Conservation (phyloP, 2,797 vertebrate genomes). For the Channallabes apus region DNA sequence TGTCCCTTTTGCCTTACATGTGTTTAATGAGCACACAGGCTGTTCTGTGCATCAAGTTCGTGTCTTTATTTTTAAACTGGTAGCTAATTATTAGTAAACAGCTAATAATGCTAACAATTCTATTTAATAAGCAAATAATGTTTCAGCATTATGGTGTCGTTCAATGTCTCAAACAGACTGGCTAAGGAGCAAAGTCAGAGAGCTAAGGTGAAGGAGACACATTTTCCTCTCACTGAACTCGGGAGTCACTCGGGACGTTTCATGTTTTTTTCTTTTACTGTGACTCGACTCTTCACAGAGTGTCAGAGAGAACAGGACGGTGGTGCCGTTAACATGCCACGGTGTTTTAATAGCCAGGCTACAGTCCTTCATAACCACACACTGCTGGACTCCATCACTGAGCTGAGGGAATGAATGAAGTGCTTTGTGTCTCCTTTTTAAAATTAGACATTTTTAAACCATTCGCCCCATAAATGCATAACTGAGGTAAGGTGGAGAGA, state of each 20-base stretch:
- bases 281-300: background rate
- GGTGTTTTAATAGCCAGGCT: constrained; percentile 5
- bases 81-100: background rate
- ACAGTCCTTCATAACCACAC: constrained; percentile 22
- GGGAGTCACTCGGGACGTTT: background rate
- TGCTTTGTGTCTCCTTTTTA: background rate
- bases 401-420: constrained; percentile 28
- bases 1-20: background rate
- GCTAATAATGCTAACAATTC: background rate
- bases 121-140: too few relatives aligned
- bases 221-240: background rate
- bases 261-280: background rate
- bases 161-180: background rate
- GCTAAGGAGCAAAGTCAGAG: background rate
- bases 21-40: background rate
- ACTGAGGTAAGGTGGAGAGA: background rate
- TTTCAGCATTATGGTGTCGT: too few relatives aligned
- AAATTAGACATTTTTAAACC: constrained; percentile 1
- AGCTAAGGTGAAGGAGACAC: background rate
- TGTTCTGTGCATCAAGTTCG: background rate
- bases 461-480: background rate
- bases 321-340: constrained; percentile 13
- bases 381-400: constrained; percentile 2
- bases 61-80: background rate
- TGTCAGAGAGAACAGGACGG: background rate